Evolutionary conservation across 2,797 vertebrate species (phyloP).

Genomic region (Pangasius krempfi): DNA sequence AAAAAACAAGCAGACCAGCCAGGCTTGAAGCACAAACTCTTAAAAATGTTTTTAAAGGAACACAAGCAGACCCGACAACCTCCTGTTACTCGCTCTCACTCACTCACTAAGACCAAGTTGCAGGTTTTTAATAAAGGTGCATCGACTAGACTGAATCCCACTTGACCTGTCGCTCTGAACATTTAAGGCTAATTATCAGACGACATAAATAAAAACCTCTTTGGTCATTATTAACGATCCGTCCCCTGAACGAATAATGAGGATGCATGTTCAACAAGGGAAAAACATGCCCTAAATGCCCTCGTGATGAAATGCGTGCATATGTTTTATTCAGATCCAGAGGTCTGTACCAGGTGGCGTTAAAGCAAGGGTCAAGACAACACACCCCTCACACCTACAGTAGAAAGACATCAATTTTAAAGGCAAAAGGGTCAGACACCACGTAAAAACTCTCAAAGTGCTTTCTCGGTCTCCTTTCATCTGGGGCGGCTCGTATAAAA

Average conservation of each 20-base stretch:
- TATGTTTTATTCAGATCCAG: conserved; percentile 20
- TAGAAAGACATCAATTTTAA: neutral
- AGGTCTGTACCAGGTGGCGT: neutral
- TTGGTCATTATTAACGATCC: conserved; percentile 66
- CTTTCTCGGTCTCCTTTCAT: too few species aligned
- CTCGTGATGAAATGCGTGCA: conserved; percentile 4
- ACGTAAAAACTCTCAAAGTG: neutral
- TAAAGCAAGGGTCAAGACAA: conserved; percentile 12
- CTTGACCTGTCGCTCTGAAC: conserved; percentile 45
- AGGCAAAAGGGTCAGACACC: neutral
- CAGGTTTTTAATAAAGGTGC: conserved; percentile 22
- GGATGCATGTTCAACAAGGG: neutral
- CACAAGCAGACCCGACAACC: conserved; percentile 64
- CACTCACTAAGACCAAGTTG: conserved; percentile 61
- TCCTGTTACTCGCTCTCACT: conserved; percentile 55
- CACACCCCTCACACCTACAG: neutral
- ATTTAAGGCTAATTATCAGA: conserved; percentile 77
- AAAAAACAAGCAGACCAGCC: conserved; percentile 24
- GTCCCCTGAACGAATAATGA: conserved; percentile 15
- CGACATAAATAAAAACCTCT: conserved; percentile 77
- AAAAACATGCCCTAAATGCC: neutral
- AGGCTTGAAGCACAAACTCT: conserved; percentile 16
- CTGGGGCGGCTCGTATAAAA: too few species aligned
- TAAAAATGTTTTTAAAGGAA: conserved; percentile 36
- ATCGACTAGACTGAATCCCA: neutral